A percentile compares a stretch with the other conserved stretches of the same genome.
These are phyloP conservation scores for Anastatus disparis DNA, from an alignment of 1,140 invertebrate species.

Conservation along the genomic window DNA sequence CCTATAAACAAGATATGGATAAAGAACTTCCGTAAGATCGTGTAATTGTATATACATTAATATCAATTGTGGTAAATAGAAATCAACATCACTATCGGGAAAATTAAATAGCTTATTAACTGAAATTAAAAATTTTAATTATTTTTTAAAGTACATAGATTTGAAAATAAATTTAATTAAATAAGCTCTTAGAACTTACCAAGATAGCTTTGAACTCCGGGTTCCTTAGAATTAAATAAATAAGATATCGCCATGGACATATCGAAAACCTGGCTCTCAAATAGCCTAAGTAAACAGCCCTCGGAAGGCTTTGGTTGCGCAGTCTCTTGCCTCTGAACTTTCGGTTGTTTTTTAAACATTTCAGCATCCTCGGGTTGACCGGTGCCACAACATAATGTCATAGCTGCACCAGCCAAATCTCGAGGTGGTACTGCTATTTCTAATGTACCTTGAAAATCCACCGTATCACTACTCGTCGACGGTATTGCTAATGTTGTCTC, in stretches of 20 bases:
- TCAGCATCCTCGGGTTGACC: constrained; percentile 51
- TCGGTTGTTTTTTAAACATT: constrained; percentile 50
- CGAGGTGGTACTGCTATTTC: constrained; percentile 36
- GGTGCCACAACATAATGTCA: constrained; percentile 63
- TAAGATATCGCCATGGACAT: constrained; percentile 98
- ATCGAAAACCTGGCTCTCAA: constrained; percentile 97
- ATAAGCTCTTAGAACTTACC: no score
- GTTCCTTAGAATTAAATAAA: constrained; percentile 98
- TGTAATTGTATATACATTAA: constrained; percentile 99
- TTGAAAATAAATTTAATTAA: no score
- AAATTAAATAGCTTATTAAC: constrained; percentile 97
- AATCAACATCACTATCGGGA: constrained; percentile 90
- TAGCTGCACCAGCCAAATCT: constrained; percentile 61
- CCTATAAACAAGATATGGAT: constrained; percentile 94
- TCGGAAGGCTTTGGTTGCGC: constrained; percentile 63
- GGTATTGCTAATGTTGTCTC: no score
- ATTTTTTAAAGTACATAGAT: no score
- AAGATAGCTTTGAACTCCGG: constrained; percentile 94
- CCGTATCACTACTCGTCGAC: constrained; percentile 44
- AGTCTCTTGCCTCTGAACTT: constrained; percentile 56
- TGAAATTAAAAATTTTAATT: constrained; percentile 55
- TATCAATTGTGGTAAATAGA: constrained; percentile 96
- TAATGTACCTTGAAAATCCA: constrained; percentile 2
- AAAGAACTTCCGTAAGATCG: constrained; percentile 92
- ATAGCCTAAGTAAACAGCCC: constrained; percentile 83